phyloP scores from a whole-genome alignment of 35 echinoderm and acorn worm species.

The Ptychodera flava region DNA sequence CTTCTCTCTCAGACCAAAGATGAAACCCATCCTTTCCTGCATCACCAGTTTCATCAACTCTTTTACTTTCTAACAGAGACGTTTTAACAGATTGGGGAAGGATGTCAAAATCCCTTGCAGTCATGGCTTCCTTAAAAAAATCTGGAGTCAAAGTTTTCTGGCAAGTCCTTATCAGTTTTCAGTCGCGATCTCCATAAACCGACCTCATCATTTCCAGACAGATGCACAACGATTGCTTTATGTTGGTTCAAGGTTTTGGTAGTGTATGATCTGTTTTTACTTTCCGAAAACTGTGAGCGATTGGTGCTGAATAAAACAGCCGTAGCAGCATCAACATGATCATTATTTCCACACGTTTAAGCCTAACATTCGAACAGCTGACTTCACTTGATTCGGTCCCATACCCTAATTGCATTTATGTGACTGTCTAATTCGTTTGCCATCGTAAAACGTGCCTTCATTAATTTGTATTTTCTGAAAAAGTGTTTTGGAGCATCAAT shows the following conservation, averaged over 20 bases:
- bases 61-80: not conserved
- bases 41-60: not conserved
- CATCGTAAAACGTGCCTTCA: no score
- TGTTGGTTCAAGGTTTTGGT: not conserved
- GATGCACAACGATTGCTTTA: not conserved
- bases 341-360: no score
- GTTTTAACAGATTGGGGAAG: not conserved
- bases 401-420: no score
- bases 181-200: not conserved
- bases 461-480: no score
- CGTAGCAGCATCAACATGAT: no score
- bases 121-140: not conserved
- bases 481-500: no score
- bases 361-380: no score
- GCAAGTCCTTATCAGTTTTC: not conserved
- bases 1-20: not conserved
- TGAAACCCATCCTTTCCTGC: not conserved
- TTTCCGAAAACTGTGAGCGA: no score
- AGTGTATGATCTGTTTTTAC: not conserved
- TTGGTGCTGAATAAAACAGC: no score
- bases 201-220: not conserved
- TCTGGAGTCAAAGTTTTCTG: not conserved
- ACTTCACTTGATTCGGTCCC: no score
- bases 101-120: not conserved
- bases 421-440: no score